Base-by-base conservation (phyloP, 2,888 invertebrate species). In the Chalcosyrphus nemorum region DNA sequence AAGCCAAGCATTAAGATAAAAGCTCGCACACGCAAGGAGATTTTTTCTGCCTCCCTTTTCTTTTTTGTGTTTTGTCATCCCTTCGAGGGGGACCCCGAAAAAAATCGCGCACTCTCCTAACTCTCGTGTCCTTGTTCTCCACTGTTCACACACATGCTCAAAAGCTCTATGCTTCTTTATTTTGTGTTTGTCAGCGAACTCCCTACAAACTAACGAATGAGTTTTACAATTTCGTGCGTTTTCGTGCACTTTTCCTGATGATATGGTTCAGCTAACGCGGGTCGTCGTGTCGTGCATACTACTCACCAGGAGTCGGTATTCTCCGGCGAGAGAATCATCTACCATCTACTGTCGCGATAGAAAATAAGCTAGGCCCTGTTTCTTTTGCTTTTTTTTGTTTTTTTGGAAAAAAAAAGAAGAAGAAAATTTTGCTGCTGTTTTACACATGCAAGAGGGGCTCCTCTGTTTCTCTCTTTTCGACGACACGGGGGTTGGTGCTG, bases 181-280 rank as follows among this genome's bases (percentile, higher is more conserved):
- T 29, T 29, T 29, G 27, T 6, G 5, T 27, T 27, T 27, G 27
- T 45, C 1, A 52, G 11, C 56, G n/a, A 57, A 59, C 66, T 43
- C 41, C 45, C 45, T 24, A 75, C 68, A n/a, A 52, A 63, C 61
- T 29, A 41, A 80, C 61, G 35, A 75, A 54, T 57, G 75, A 75
- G 63, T 81, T 70, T 76, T 45, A 24, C 54, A 65, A n/a, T 65
- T 71, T 59, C 71, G 71, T 81, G 81, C 81, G 81, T 81, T 78
- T 81, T 71, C 71, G 71, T 71, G 76, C 57, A 70, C 63, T 71
- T 71, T 77, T 71, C 63, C 70, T 76, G 47, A 24, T 15, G n/a
- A n/a, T n/a, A n/a, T n/a, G n/a, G 38, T 29, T 35, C 27, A 43
- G 13, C 59, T 45, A 45, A 7, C 24, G 45, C 47, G 45, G 7